These are phyloP conservation scores for Clistopyga incitator DNA, from an alignment of 2,888 invertebrate species.

Conservation along the genomic window DNA sequence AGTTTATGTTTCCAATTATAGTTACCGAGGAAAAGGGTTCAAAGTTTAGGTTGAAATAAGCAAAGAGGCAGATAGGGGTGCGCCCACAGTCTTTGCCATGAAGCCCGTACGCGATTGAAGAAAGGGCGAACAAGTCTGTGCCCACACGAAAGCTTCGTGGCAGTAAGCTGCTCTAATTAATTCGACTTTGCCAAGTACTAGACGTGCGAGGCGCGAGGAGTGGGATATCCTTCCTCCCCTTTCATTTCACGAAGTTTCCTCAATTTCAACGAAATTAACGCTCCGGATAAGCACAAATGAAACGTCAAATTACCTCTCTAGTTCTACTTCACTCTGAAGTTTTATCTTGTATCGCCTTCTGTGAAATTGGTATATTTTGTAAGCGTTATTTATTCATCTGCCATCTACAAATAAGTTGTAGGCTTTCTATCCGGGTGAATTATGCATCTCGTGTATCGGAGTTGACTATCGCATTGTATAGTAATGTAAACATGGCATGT, in stretches of 20 bases:
- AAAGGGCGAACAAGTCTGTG: constrained; percentile 16
- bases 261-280: constrained; percentile 11
- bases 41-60: constrained; percentile 36
- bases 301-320: constrained; percentile 8
- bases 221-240: constrained; percentile 36
- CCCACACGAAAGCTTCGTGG: constrained; percentile 25
- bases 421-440: background rate
- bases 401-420: background rate
- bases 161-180: constrained; percentile 50
- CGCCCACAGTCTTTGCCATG: constrained; percentile 7
- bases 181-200: constrained; percentile 58
- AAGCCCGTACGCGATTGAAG: constrained; percentile 14
- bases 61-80: constrained; percentile 8
- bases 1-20: constrained; percentile 53
- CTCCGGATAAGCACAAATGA: constrained; percentile 14
- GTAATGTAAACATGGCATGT: background rate
- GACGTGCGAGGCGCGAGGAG: constrained; percentile 33
- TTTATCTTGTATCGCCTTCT: constrained; percentile 1
- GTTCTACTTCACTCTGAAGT: background rate
- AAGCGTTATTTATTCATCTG: background rate
- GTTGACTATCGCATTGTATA: background rate
- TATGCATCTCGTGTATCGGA: background rate
- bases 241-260: constrained; percentile 23
- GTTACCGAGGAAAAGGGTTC: constrained; percentile 17
- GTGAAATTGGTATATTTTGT: background rate